Evolutionary conservation across 2,888 invertebrate genomes (phyloP).

Genomic region (Perdita meconis): DNA sequence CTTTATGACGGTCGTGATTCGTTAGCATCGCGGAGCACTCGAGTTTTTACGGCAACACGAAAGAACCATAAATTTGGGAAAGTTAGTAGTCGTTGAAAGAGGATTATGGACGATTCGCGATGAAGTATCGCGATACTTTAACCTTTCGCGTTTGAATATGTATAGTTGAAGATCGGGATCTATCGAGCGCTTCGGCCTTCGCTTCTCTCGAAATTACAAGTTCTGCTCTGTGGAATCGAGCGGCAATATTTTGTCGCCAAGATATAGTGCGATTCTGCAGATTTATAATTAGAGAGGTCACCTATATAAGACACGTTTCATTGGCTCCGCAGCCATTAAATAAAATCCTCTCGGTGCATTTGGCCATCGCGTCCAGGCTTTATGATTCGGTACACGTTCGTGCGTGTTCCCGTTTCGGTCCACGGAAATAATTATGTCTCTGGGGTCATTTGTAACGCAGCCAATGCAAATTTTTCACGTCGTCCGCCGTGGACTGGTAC

Average conservation of each 20-base stretch:
- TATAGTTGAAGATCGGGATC: not conserved
- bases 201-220: not conserved
- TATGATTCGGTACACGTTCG: not conserved
- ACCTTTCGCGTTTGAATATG: not conserved
- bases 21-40: not conserved
- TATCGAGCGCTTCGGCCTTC: not conserved
- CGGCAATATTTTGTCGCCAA: no score
- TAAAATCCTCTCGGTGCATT: constrained; percentile 16
- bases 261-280: no score
- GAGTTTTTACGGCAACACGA: not conserved
- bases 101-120: constrained; percentile 3
- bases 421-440: not conserved
- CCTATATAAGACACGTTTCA: constrained; percentile 1
- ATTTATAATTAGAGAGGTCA: no score
- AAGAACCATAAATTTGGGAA: not conserved
- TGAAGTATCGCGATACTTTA: not conserved
- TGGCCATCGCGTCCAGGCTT: not conserved
- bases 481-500: no score
- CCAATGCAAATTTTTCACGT: not conserved
- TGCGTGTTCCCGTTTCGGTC: constrained; percentile 3
- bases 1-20: not conserved
- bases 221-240: no score
- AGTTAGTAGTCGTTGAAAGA: not conserved
- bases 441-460: not conserved
- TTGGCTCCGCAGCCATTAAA: constrained; percentile 5